These are phyloP conservation scores for Microchrysa polita DNA, from an alignment of 2,888 invertebrate species.

Conservation along the genomic window DNA sequence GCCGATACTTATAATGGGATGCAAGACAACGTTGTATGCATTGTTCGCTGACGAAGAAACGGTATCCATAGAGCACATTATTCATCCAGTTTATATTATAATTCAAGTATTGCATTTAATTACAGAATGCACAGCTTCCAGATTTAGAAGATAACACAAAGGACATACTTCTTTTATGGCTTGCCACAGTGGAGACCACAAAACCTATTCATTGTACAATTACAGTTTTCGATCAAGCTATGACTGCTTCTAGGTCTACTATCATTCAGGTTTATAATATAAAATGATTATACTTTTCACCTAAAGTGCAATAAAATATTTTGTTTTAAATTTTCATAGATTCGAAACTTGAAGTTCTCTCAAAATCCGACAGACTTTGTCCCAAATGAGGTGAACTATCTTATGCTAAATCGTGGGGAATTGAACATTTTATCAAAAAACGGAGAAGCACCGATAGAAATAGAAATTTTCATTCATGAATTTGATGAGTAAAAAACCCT, in stretches of 20 bases:
- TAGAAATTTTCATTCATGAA: conserved; percentile 57
- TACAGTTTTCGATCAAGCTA: conserved; percentile 55
- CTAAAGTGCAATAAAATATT: neutral
- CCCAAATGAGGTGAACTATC: conserved; percentile 53
- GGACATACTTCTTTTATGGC: conserved; percentile 55
- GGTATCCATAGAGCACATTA: conserved; percentile 33
- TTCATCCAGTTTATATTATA: no score
- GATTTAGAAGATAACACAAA: conserved; percentile 50
- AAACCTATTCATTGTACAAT: conserved; percentile 55
- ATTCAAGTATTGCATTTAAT: no score
- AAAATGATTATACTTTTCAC: neutral
- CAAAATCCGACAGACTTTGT: conserved; percentile 55
- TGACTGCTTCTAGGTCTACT: conserved; percentile 55
- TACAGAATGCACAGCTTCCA: conserved; percentile 47
- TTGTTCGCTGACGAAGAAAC: conserved; percentile 52
- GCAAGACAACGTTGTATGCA: conserved; percentile 54
- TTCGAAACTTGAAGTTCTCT: conserved; percentile 53
- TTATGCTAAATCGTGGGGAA: conserved; percentile 55
- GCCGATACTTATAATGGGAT: conserved; percentile 57
- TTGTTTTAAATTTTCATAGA: conserved; percentile 41
- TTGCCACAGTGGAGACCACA: conserved; percentile 56
- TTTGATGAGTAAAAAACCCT: conserved; percentile 53
- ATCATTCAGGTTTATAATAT: conserved; percentile 52
- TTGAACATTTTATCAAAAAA: conserved; percentile 54
- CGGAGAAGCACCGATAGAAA: conserved; percentile 52